Evolutionary conservation across 2,797 vertebrate genomes (phyloP).

Genomic region (Lutjanus argentimaculatus): DNA sequence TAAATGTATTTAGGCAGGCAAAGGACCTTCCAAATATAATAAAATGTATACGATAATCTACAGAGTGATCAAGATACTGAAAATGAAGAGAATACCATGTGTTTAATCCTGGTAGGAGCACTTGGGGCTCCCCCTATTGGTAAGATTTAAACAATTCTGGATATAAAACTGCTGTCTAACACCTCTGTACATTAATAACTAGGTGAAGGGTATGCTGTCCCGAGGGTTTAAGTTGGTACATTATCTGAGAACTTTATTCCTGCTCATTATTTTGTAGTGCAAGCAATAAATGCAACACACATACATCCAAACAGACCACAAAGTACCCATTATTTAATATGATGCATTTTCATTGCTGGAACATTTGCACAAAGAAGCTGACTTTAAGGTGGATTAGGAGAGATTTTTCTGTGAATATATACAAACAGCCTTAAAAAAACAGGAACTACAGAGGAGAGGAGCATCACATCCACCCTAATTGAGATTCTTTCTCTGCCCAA

Average conservation of each 20-base stretch:
- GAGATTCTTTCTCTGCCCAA: constrained; percentile 31
- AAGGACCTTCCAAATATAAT: constrained; percentile 47
- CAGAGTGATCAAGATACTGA: constrained; percentile 45
- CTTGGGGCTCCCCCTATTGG: constrained; percentile 83
- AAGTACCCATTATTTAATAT: constrained; percentile 9
- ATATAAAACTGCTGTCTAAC: constrained; percentile 19
- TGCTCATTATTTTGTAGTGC: constrained; percentile 21
- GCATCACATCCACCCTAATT: constrained; percentile 33
- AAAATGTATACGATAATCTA: constrained; percentile 54
- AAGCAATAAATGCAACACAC: constrained; percentile 13
- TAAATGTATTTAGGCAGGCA: constrained; percentile 38
- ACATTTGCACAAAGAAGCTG: constrained; percentile 24
- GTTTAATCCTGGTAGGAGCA: constrained; percentile 52
- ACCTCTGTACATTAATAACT: constrained; percentile 27
- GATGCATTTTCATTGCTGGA: constrained; percentile 18
- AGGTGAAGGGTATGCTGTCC: constrained; percentile 5
- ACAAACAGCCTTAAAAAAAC: constrained; percentile 13
- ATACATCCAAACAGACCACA: constrained; percentile 12
- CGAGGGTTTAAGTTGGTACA: constrained; percentile 8
- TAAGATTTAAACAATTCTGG: constrained; percentile 23
- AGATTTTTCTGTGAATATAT: neutral
- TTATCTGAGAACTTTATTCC: constrained; percentile 25
- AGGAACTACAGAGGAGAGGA: constrained; percentile 15
- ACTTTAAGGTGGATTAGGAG: neutral
- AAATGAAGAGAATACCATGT: constrained; percentile 31